Evolutionary conservation across 92 coral and sea anemone species (phyloP).

Genomic region (Heliopora coerulea): DNA sequence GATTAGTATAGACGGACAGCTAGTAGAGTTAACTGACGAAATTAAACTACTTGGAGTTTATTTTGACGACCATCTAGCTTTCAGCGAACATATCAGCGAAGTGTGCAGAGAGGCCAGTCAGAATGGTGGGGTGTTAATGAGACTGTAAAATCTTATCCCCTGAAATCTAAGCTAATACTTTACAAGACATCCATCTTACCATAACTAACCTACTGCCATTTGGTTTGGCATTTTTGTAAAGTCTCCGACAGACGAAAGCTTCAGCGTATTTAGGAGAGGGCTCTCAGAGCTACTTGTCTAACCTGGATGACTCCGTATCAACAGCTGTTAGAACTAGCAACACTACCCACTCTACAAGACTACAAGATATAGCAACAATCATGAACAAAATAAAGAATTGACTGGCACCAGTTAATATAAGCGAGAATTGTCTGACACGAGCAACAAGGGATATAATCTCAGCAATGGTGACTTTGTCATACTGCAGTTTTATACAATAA

Average conservation of each 20-base stretch:
- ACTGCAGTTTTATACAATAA: too few species aligned
- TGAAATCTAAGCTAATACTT: slow-evolving; percentile 30
- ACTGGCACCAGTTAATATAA: slow-evolving; percentile 20
- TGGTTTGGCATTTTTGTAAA: slow-evolving; percentile 40
- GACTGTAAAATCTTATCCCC: slow-evolving; percentile 21
- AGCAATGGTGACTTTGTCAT: too few species aligned
- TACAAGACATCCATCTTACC: slow-evolving; percentile 42
- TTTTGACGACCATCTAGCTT: slow-evolving; percentile 11
- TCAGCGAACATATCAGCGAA: slow-evolving; percentile 27
- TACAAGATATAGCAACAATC: slow-evolving; percentile 43
- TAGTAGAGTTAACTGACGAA: too few species aligned
- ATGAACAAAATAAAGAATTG: slow-evolving; percentile 49
- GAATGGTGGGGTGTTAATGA: slow-evolving; percentile 32
- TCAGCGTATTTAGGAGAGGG: slow-evolving; percentile 32
- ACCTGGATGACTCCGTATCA: slow-evolving; percentile 2
- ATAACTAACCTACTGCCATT: slow-evolving; percentile 36
- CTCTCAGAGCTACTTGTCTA: slow-evolving; percentile 30
- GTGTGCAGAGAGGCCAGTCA: slow-evolving; percentile 29
- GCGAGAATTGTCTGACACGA: neutral
- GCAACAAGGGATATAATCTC: slow-evolving; percentile 21
- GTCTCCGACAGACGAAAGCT: slow-evolving; percentile 27
- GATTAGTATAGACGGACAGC: too few species aligned
- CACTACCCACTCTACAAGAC: slow-evolving; percentile 39
- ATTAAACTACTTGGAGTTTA: slow-evolving; percentile 3
- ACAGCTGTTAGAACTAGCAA: slow-evolving; percentile 30